Percentiles rank a stretch among this genome's conserved stretches.
Evolutionary conservation across 2,113 vertebrate genomes (phyloP).

Genomic region (Dipodomys stephensi): DNA sequence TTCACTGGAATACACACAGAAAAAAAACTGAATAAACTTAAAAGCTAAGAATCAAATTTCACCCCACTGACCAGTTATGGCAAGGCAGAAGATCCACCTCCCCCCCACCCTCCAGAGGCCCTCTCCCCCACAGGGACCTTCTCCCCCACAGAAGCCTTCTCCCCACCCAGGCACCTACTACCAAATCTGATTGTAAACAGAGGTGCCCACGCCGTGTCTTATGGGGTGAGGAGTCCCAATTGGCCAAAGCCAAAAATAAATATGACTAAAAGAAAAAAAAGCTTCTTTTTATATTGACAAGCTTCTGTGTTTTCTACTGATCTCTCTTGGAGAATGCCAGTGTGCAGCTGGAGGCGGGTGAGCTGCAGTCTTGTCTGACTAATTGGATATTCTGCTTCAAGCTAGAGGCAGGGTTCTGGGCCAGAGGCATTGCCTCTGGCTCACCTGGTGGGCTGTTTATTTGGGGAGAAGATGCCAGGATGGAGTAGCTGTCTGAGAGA

Average conservation of each 20-base stretch:
- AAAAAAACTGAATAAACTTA: conserved; percentile 61
- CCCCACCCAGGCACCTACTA: neutral
- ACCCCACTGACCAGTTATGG: neutral
- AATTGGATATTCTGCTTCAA: conserved; percentile 68
- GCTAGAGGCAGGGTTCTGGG: neutral
- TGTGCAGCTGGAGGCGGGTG: conserved; percentile 8
- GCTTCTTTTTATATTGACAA: conserved; percentile 51
- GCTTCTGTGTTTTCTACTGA: conserved; percentile 70
- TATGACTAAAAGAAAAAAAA: no score
- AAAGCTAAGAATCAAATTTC: conserved; percentile 43
- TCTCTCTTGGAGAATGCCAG: conserved; percentile 71
- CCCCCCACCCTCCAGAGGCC: neutral
- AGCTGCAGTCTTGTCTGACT: conserved; percentile 44
- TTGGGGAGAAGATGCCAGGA: neutral
- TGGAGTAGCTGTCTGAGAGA: neutral
- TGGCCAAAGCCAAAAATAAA: conserved; percentile 26
- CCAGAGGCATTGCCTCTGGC: neutral
- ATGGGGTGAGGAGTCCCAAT: neutral
- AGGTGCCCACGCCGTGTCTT: neutral
- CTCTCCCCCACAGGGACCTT: neutral
- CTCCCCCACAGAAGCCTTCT: no score
- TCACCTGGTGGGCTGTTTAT: neutral
- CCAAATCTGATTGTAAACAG: neutral
- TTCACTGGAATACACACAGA: neutral
- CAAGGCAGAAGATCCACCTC: neutral